Base-by-base conservation (phyloP, 2,888 invertebrate species). In the Drosophila leonis region DNA sequence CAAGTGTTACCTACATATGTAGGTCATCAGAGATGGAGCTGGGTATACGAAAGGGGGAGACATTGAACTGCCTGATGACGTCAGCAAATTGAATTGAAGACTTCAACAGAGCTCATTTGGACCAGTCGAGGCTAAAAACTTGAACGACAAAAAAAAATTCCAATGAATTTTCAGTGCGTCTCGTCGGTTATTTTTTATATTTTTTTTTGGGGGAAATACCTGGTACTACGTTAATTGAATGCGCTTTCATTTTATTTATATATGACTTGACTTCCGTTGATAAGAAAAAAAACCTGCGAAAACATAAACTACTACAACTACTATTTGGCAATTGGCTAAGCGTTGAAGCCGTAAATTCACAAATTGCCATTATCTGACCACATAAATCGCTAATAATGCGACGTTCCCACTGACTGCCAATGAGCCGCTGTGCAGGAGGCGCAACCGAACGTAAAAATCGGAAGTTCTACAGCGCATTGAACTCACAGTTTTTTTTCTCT, bases 361-460 rank as follows among this genome's bases (percentile, higher is more conserved):
- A 83, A 88, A 81, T 78, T 72, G 66, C 69, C 75, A 88, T 85
- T 89, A 85, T 68, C 56, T 24, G 42, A 57, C 46, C 68, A 81
- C 63, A 89, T 90, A 87, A 88, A 88, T 83, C 66, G 72, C 80
- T 74, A 83, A 78, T 82, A 88, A 82, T 74, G 70, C 65, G 67
- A 56, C 60, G 48, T 39, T 59, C 59, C 59, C 7, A 7, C 51
- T 70, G 87, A 87, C 87, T 90, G 62, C 31, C 82, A 87, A 87
- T 87, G 46, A 85, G 83, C 20, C 35, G 18, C n/a, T 20, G 41
- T 20, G 24, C 33, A 68, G 67, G 44, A 64, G 71, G 67, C 71
- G 59, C 65, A 69, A 65, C 66, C 62, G 31, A 65, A 56, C 20
- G 31, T 13, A 49, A 46, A 77, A 54, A 44, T 84, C 85, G 84